Percentiles rank a stretch among this genome's conserved stretches.
Evolutionary conservation across 2,888 invertebrate species (phyloP).

Genomic region (Parnassius mnemosyne): DNA sequence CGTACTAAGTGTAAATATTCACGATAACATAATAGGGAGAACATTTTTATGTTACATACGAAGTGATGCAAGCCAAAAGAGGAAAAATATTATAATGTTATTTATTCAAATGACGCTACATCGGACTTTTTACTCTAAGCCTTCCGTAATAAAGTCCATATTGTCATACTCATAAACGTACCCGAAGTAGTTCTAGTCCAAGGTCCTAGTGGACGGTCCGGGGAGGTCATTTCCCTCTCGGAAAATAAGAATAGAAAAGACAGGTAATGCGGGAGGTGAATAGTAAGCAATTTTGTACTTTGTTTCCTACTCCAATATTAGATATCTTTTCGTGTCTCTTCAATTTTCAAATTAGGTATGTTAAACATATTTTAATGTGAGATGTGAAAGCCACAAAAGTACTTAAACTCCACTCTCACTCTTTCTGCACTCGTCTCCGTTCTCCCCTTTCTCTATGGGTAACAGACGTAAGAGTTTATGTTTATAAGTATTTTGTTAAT

Average conservation of each 20-base stretch:
- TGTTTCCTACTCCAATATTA: not conserved
- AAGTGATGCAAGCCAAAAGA: not conserved
- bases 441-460: no score
- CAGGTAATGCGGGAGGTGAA: not conserved
- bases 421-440: no score
- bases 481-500: no score
- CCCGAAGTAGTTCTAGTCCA: not conserved
- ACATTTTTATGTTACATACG: no score
- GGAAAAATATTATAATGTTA: not conserved
- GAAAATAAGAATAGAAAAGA: conserved; percentile 10
- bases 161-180: not conserved
- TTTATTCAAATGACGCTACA: not conserved
- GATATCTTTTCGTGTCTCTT: no score
- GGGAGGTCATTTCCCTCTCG: conserved; percentile 10
- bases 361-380: no score
- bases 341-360: no score
- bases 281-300: conserved; percentile 1
- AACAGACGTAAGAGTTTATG: no score
- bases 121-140: not conserved
- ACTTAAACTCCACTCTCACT: no score
- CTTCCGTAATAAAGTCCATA: not conserved
- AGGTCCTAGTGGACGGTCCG: not conserved
- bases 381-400: no score
- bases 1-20: no score
- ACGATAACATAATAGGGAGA: no score